Evolutionary conservation across 2,797 vertebrate genomes (phyloP), one percentile per base, ranked within the genome.

Genomic region (Anguilla anguilla): DNA sequence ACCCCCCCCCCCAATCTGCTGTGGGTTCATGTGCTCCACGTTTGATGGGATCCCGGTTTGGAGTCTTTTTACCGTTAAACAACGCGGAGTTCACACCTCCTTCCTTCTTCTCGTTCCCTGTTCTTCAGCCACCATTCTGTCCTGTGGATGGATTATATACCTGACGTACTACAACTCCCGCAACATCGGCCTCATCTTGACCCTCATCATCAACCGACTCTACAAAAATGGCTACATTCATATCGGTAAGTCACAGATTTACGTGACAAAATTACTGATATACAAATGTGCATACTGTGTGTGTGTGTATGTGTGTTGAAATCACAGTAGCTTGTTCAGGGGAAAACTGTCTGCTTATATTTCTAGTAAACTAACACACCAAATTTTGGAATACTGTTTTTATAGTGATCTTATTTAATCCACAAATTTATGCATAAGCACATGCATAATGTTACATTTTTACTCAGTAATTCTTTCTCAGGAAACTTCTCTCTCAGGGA

Each of bases 91-190:
- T 77, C 15, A 17, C 43, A 0, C 77, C 19, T 19, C 7, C 9
- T 17, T 49, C 77, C 15, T 39, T 10, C n/a, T 46, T 61, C 5
- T 43, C 31, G 1, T 9, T 19, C 72, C 51, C 86, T 89, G 19
- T 85, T 92, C 95, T 94, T 90, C 95, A 99, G 99, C 99, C 81
- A 99, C 99, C 91, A 99, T 99, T 96, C 96, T 99, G 94, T 99
- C 99, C 95, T 99, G 99, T 95, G 98, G 98, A 95, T 99, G 99
- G 99, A 99, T 99, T 93, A 99, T 99, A 95, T 99, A 99, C 94
- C 95, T 99, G 93, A 99, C 98, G 9, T 99, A 99, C 91, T 99
- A 99, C 93, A 99, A 99, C 96, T 99, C 99, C 91, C 97, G 99
- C 91, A 99, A 99, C 95, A 97, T 99, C 89, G 99, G 99, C 94